Base-by-base conservation (phyloP, 1,140 invertebrate genomes). In the Apolygus lucorum region DNA sequence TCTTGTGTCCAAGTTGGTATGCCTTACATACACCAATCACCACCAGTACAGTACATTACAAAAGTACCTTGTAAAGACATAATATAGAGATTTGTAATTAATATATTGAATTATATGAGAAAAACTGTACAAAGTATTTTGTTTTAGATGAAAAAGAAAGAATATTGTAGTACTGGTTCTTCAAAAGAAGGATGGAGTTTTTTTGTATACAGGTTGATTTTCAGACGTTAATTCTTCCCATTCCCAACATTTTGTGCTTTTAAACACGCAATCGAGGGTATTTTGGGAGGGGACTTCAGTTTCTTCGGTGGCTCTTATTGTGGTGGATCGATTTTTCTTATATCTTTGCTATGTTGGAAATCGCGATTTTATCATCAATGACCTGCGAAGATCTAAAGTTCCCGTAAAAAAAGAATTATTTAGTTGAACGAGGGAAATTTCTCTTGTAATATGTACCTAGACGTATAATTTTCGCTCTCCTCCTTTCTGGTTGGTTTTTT, bases 71-170 rank as follows among this genome's bases (percentile, higher is more conserved):
- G 68, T 68, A 68, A 68, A 68, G 68, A 68, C 68, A 68, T 68
- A 68, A 42, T 42, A 42, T 42, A 42, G 34, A 42, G 54, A 68
- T 28, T 63, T 68, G 54, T 62, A 68, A 62, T 68, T 59, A 68
- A 63, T 68, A 62, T 62, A 14, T 2, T 25, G 28, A 67, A 28
- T 26, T 29, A 67, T 2, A 25, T 28, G 42, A 59, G 29, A 8
- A 62, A 52, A 68, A 24, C 21, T 69, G 68, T 69, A 69, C 68
- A 69, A 69, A 69, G 62, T 69, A 69, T 63, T 69, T 69, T 69
- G 68, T 69, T 69, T 69, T 69, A 69, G 68, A 49, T 22, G 54
- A 21, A 59, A 59, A 49, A 49, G 17, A 49, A 49, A 49, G 17
- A 49, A 49, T 11, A 49, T 49, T 17, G 8, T 49, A 8, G 34